Evolutionary conservation across 2,797 vertebrate genomes (phyloP).

Genomic region (Enteromius thamalakanensis): DNA sequence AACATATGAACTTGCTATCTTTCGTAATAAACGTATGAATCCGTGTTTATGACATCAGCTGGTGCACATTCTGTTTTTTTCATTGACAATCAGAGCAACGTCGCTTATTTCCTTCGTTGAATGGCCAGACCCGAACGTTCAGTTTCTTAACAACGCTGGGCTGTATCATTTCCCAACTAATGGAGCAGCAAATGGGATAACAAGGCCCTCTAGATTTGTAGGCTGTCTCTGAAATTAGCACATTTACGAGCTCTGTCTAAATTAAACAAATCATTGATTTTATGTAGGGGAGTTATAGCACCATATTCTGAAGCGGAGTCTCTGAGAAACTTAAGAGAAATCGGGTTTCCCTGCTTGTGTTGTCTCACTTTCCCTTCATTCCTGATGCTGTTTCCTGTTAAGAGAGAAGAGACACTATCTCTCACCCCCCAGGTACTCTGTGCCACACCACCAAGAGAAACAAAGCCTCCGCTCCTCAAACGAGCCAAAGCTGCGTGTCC

Average conservation of each 20-base stretch:
- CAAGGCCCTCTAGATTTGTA: conserved; percentile 82
- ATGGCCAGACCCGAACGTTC: conserved; percentile 47
- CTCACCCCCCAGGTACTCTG: conserved; percentile 28
- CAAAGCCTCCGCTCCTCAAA: conserved; percentile 57
- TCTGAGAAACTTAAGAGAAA: conserved; percentile 72
- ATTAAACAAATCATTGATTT: conserved; percentile 87
- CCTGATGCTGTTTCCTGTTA: conserved; percentile 28
- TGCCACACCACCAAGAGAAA: conserved; percentile 53
- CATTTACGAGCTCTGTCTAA: conserved; percentile 79
- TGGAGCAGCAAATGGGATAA: conserved; percentile 85
- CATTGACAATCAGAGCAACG: conserved; percentile 1
- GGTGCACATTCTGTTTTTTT: neutral
- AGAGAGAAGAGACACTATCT: conserved; percentile 30
- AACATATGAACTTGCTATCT: neutral
- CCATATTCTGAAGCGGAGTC: conserved; percentile 74
- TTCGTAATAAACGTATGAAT: neutral
- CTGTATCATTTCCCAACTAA: conserved; percentile 74
- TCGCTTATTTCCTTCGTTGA: conserved; percentile 38
- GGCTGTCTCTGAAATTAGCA: conserved; percentile 81
- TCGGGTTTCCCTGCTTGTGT: conserved; percentile 56
- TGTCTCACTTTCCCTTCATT: conserved; percentile 14
- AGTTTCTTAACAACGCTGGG: conserved; percentile 60
- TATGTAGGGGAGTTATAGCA: conserved; percentile 81
- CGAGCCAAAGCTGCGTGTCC: conserved; percentile 38
- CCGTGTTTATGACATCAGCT: neutral